Percentiles rank a stretch among this genome's conserved stretches.
Evolutionary conservation across 2,113 vertebrate genomes (phyloP).

Genomic region (Heptranchias perlo): DNA sequence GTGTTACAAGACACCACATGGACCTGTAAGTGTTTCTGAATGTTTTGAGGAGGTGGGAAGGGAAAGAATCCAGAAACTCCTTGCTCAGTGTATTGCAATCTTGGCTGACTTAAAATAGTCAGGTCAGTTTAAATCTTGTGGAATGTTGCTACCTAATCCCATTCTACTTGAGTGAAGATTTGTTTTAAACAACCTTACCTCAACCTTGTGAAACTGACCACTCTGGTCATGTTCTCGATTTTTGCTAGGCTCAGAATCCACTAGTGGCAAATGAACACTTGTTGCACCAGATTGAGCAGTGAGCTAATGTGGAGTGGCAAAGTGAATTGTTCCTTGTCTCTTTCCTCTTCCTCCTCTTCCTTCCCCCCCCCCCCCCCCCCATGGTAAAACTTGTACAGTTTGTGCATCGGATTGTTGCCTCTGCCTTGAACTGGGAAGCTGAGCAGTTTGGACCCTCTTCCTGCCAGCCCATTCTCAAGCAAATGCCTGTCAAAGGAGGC

Average conservation of each 20-base stretch:
- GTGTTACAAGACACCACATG: constrained; percentile 70
- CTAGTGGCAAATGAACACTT: not conserved
- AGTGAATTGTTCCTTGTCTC: not conserved
- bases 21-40: constrained; percentile 62
- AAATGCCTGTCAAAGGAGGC: not conserved
- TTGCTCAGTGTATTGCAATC: not conserved
- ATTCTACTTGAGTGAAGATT: not conserved
- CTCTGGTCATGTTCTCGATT: no score
- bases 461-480: not conserved
- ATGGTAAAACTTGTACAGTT: no score
- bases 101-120: not conserved
- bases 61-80: not conserved
- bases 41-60: no score
- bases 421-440: not conserved
- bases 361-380: no score
- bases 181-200: not conserved
- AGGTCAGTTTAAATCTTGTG: not conserved
- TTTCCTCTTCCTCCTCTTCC: no score
- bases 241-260: no score
- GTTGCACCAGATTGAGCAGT: not conserved
- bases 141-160: not conserved
- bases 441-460: not conserved
- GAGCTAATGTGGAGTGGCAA: not conserved
- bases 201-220: no score
- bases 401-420: no score